A percentile compares a stretch with the other conserved stretches of the same genome.
phyloP scores from a whole-genome alignment of 2,113 vertebrate species.

The Azemiops feae region DNA sequence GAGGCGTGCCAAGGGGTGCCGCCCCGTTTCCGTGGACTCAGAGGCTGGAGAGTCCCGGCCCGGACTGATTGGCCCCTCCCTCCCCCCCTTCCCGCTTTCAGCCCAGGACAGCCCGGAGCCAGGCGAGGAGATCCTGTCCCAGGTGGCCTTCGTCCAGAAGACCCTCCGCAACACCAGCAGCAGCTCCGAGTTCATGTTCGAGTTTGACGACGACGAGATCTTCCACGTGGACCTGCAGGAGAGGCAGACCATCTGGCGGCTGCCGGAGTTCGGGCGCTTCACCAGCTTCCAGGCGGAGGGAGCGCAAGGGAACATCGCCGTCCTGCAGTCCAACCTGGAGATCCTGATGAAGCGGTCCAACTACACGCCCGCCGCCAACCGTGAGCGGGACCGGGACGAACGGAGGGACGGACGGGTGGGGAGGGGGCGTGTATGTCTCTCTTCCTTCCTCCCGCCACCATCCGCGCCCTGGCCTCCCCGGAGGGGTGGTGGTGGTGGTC shows the following conservation, averaged over 20 bases:
- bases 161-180: too few species aligned
- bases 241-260: slow-evolving; percentile 47
- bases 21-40: neutral
- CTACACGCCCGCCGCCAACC: neutral
- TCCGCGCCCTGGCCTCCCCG: too few species aligned
- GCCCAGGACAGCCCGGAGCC: neutral
- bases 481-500: too few species aligned
- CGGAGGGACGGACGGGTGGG: too few species aligned
- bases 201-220: slow-evolving; percentile 60
- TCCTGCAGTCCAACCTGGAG: slow-evolving; percentile 48
- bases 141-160: neutral
- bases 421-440: too few species aligned
- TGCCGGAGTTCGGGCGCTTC: slow-evolving; percentile 42
- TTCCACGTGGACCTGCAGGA: slow-evolving; percentile 49
- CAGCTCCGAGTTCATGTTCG: slow-evolving; percentile 44
- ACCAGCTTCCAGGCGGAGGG: slow-evolving; percentile 53
- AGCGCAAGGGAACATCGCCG: slow-evolving; percentile 53
- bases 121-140: neutral
- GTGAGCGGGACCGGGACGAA: slow-evolving; percentile 35
- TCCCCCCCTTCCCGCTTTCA: neutral
- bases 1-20: neutral
- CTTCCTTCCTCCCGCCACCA: too few species aligned
- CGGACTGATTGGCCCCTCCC: neutral
- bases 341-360: slow-evolving; percentile 47
- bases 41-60: too few species aligned